Percentiles rank a stretch among this genome's conserved stretches.
Evolutionary conservation across 2,797 vertebrate genomes (phyloP).

Genomic region (Anniella stebbinsi): DNA sequence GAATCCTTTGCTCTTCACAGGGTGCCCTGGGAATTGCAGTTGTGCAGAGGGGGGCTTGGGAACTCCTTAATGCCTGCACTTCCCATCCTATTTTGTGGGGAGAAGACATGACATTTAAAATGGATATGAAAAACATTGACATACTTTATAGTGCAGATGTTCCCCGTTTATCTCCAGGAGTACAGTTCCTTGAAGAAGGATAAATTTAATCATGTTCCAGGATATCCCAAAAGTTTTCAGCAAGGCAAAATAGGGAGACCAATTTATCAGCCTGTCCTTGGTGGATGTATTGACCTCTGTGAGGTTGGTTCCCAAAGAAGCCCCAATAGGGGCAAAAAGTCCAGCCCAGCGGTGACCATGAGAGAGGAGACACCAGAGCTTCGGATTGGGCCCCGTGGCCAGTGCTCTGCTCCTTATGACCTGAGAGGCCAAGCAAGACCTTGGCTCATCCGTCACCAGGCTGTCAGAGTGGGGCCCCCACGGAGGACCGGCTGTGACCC

Average conservation of each 20-base stretch:
- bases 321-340: neutral
- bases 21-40: neutral
- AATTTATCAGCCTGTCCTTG: rapidly evolving
- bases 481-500: neutral
- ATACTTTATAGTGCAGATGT: neutral
- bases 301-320: neutral
- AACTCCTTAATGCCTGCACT: neutral
- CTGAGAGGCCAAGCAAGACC: neutral
- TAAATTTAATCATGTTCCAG: neutral
- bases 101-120: neutral
- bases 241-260: rapidly evolving
- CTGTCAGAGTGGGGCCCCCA: conserved; percentile 4
- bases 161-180: neutral
- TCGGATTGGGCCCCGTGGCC: too few species aligned
- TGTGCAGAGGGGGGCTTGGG: neutral
- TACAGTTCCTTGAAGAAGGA: neutral
- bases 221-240: neutral
- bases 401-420: neutral
- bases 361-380: neutral
- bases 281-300: neutral
- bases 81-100: neutral
- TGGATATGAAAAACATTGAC: neutral
- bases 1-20: too few species aligned
- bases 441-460: conserved; percentile 12
- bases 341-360: neutral